Evolutionary conservation across 2,113 vertebrate genomes (phyloP), one percentile per base, ranked within the genome.

Genomic region (Bolborhynchus lineola): DNA sequence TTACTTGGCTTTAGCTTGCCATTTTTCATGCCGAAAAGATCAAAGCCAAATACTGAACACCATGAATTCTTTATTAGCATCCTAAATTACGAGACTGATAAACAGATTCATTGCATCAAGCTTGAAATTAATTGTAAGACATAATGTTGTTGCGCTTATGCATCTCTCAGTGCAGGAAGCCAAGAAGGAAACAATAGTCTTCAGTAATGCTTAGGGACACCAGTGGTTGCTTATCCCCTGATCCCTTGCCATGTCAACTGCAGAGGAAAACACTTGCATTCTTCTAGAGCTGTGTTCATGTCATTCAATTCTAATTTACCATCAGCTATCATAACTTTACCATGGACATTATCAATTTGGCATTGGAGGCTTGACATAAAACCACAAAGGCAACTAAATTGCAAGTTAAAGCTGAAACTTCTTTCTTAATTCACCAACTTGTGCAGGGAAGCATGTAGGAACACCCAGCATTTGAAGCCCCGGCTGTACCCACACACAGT

Each of bases 241-340:
- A 89, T 89, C 53, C 49, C 9, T 89, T 91, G 52, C 85, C 42
- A 6, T 41, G 33, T 57, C 23, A 4, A 25, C 37, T 49, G 72
- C 35, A 37, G 53, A 78, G 53, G 65, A 86, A 82, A 93, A 84
- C 33, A 46, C 70, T 82, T 92, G 46, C 16, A 44, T 90, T 72
- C 64, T 81, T 71, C 33, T 74, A 31, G 28, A 77, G 49, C 55
- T 50, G 59, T 93, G 90, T 94, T 86, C 28, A n/a, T 90, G 79
- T 86, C 81, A 74, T 93, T 91, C 83, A 71, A 6, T 77, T 94
- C 78, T 84, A 64, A 90, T 88, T 94, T 88, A 57, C 81, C 42
- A 25, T 93, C 90, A 88, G 3, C 88, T 84, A 1, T 92, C 50
- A 9, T 19, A 84, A 46, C 64, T 92, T 78, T 92, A 59, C 72